phyloP scores from a whole-genome alignment of 2,888 invertebrate species.

The Druceiella hillmani region DNA sequence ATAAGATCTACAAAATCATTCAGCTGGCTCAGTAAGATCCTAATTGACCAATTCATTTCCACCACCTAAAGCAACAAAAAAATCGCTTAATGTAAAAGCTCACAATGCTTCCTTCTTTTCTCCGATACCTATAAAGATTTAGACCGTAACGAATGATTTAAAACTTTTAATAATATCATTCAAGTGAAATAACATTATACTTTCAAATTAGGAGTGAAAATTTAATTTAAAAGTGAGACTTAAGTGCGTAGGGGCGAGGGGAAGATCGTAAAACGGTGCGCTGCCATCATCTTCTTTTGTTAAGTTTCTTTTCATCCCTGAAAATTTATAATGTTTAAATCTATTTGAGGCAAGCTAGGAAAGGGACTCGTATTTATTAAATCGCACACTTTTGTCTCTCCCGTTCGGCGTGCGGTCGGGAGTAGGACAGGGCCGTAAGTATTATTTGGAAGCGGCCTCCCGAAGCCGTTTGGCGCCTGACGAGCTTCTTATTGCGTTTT shows the following conservation, averaged over 20 bases:
- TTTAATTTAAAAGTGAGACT: conserved; percentile 56
- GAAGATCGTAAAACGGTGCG: conserved; percentile 45
- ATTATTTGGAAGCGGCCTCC: too few relatives aligned
- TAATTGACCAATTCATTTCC: too few relatives aligned
- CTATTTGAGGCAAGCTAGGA: conserved; percentile 49
- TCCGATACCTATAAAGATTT: too few relatives aligned
- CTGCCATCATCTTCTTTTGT: conserved; percentile 46
- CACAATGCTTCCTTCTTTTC: too few relatives aligned
- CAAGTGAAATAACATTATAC: conserved; percentile 56
- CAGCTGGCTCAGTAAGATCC: too few relatives aligned
- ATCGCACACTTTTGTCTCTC: conserved; percentile 45
- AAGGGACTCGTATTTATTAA: conserved; percentile 48
- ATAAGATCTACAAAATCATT: too few relatives aligned
- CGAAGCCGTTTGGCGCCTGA: too few relatives aligned
- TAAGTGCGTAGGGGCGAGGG: conserved; percentile 34
- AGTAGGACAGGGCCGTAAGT: too few relatives aligned
- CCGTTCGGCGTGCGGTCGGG: too few relatives aligned
- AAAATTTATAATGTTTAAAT: conserved; percentile 50
- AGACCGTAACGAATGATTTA: conserved; percentile 55
- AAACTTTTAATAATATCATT: conserved; percentile 55
- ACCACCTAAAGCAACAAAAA: too few relatives aligned
- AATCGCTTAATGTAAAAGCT: too few relatives aligned
- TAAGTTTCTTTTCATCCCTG: conserved; percentile 49
- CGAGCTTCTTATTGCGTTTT: too few relatives aligned
- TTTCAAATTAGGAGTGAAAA: conserved; percentile 57